Conservation (phyloP, 2,113 vertebrate species). For the Seriola quinqueradiata region DNA sequence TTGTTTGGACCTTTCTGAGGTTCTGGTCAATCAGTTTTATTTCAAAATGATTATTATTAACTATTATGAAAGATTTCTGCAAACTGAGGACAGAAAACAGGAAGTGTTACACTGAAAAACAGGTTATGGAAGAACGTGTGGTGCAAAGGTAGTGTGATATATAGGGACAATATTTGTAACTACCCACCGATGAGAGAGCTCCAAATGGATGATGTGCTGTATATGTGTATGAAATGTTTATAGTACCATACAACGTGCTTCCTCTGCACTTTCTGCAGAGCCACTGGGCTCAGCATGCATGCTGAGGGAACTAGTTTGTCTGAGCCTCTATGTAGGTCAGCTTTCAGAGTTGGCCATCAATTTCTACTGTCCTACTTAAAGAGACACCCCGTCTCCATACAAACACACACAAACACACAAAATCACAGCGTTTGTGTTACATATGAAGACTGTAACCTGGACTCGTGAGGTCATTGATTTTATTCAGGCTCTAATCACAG, state of each 20-base stretch:
- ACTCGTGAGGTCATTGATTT: constrained; percentile 29
- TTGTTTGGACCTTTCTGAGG: constrained; percentile 31
- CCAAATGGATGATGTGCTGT: constrained; percentile 4
- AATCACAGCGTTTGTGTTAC: constrained; percentile 37
- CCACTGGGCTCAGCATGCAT: constrained; percentile 73
- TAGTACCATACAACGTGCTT: constrained; percentile 62
- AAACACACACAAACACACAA: constrained; percentile 49
- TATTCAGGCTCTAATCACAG: constrained; percentile 34
- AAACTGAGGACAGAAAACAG: constrained; percentile 27
- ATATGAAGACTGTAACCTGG: constrained; percentile 13
- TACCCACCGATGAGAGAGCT: not conserved
- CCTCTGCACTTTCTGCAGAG: constrained; percentile 69
- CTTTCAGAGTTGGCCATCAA: constrained; percentile 85
- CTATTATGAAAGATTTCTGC: constrained; percentile 1
- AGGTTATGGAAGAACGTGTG: not conserved
- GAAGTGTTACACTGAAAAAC: not conserved
- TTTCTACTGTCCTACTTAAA: constrained; percentile 86
- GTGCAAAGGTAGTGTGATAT: not conserved
- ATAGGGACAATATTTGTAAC: not conserved
- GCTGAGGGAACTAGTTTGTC: constrained; percentile 82
- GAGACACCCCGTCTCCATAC: constrained; percentile 59
- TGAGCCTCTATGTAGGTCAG: constrained; percentile 88
- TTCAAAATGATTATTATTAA: constrained; percentile 37
- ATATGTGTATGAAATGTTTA: constrained; percentile 51
- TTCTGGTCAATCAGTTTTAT: constrained; percentile 28